These are phyloP conservation scores for Holothuria glaberrima DNA, from an alignment of 35 echinoderm and acorn worm species.

Conservation along the genomic window DNA sequence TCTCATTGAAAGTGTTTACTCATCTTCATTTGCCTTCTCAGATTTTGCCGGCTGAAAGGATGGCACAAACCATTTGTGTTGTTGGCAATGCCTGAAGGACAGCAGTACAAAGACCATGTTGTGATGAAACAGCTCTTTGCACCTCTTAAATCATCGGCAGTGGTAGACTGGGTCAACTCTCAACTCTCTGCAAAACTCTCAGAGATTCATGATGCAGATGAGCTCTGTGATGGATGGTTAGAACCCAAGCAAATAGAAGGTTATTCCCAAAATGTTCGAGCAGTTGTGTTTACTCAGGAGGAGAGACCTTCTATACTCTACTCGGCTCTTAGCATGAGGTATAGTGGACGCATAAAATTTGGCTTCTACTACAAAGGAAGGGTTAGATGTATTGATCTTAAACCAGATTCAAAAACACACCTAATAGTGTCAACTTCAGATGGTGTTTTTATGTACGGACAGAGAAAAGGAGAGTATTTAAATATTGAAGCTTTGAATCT, in stretches of 20 bases:
- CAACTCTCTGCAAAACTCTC: constrained; percentile 71
- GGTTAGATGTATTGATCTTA: constrained; percentile 2
- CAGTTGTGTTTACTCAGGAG: constrained; percentile 65
- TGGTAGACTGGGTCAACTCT: constrained; percentile 81
- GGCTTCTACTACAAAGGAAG: constrained; percentile 16
- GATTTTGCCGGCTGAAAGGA: constrained; percentile 80
- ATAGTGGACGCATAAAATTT: constrained; percentile 90
- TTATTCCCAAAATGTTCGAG: constrained; percentile 40
- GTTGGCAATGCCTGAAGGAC: constrained; percentile 86
- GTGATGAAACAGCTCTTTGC: constrained; percentile 66
- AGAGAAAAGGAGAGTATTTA: constrained; percentile 74
- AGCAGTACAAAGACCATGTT: constrained; percentile 85
- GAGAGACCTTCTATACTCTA: constrained; percentile 69
- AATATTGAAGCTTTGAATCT: constrained; percentile 66
- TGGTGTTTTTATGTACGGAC: constrained; percentile 63
- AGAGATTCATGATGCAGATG: constrained; percentile 24
- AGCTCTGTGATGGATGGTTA: constrained; percentile 56
- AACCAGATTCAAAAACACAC: constrained; percentile 40
- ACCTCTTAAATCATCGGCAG: constrained; percentile 35
- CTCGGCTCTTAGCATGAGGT: constrained; percentile 86
- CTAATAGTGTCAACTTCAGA: constrained; percentile 72
- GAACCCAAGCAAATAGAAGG: constrained; percentile 27
- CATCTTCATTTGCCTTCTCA: constrained; percentile 9
- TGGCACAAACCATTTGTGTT: constrained; percentile 80
- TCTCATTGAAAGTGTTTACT: too few species aligned